phyloP scores from a whole-genome alignment of 2,113 vertebrate genomes.

The Gallinago media region DNA sequence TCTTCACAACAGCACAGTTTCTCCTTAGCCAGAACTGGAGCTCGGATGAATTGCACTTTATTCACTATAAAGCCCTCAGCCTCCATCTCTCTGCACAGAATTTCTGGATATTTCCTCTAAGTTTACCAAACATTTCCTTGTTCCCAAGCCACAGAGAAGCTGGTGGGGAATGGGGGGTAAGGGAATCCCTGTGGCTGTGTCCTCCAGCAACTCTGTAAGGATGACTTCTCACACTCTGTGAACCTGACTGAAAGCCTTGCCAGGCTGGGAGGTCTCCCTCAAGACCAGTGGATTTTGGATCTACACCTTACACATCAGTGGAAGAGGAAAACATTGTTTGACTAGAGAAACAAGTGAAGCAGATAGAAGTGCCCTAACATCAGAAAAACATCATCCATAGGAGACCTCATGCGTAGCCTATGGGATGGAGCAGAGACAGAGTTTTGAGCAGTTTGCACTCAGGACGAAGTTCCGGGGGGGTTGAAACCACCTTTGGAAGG shows the following conservation, averaged over 20 bases:
- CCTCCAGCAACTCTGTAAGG: background rate
- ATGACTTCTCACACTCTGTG: accelerated
- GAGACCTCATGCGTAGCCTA: background rate
- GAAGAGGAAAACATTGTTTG: background rate
- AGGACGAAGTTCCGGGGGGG: background rate
- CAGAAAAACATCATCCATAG: background rate
- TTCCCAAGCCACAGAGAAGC: background rate
- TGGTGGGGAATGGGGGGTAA: background rate
- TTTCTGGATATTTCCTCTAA: background rate
- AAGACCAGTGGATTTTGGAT: background rate
- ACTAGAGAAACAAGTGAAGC: background rate
- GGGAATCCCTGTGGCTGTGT: background rate
- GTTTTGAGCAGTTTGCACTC: background rate
- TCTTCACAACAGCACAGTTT: constrained; percentile 16
- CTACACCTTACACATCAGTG: background rate
- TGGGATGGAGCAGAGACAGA: background rate
- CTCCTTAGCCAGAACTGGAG: background rate
- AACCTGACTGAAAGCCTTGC: background rate
- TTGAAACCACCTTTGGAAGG: background rate
- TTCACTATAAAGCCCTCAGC: background rate
- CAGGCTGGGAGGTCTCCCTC: background rate
- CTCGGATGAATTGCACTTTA: background rate
- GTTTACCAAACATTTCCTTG: background rate
- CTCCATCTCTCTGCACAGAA: background rate
- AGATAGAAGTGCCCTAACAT: background rate